Evolutionary conservation across 1,140 invertebrate species (phyloP), one percentile per base, ranked within the genome.

Genomic region (Tetragonula clypearis): DNA sequence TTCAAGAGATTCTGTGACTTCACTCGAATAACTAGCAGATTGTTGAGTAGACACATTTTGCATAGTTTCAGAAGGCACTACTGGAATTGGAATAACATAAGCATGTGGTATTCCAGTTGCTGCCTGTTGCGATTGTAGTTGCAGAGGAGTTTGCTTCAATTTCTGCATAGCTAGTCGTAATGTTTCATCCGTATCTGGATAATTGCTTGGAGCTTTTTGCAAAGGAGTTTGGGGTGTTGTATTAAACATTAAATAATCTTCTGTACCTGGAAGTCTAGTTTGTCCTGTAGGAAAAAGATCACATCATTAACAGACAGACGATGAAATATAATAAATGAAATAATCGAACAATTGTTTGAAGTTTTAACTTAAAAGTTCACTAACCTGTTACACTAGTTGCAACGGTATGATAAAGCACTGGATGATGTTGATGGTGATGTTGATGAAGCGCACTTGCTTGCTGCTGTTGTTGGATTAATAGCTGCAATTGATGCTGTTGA

Each of bases 201-300:
- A 94, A 85, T 94, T 92, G 55, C 90, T 94, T 35, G 93, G 69
- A 66, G 92, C 92, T 66, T 93, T 93, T 78, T 93, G 93, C 60
- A 94, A 88, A 41, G 94, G 94, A 75, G 94, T 93, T 79, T 95
- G 95, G 26, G 94, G 92, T 12, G 94, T 92, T 76, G 94, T 94
- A 66, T 93, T 95, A 82, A 94, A 94, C 92, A 95, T 93, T 79
- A 95, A 88, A 81, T 94, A 94, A 79, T 95, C 95, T 74, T 95
- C 94, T 21, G 93, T 90, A 41, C 92, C 92, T 65, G 93, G 79
- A 82, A 92, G 89, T 88, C 94, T 92, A 76, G 91, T 90, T 93
- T 93, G 91, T 71, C 93, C 94, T 94, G 69, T 76, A 15, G 65
- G 65, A 56, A 83, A 81, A 77, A 66, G 69, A 30, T 53, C 41